Conservation (phyloP, 2,113 vertebrate species). For the Sphyrna mokarran region DNA sequence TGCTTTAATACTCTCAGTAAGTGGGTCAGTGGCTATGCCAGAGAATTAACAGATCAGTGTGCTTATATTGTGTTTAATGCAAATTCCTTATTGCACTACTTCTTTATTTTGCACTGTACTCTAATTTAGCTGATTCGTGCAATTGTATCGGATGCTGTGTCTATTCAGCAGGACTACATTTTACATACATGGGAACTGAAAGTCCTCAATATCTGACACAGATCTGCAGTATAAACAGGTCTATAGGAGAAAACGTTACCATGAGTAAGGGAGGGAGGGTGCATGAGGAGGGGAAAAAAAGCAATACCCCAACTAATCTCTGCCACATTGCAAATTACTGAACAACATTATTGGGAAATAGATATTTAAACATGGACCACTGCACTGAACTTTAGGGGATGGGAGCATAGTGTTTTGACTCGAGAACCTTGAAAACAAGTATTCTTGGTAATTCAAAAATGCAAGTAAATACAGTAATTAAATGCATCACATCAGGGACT, state of each 20-base stretch:
- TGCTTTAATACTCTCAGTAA: not conserved
- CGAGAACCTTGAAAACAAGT: not conserved
- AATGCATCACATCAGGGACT: not conserved
- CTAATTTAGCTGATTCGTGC: not conserved
- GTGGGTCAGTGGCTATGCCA: not conserved
- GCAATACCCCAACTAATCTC: not conserved
- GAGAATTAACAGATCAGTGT: not conserved
- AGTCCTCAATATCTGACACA: not conserved
- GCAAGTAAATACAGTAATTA: not conserved
- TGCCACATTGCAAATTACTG: not conserved
- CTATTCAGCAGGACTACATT: not conserved
- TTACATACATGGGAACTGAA: not conserved
- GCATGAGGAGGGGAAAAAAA: not conserved
- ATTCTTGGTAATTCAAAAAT: not conserved
- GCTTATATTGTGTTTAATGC: not conserved
- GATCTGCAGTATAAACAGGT: not conserved
- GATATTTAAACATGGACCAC: not conserved
- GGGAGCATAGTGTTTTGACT: not conserved
- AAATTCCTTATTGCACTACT: not conserved
- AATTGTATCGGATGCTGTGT: not conserved
- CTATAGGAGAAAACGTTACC: not conserved
- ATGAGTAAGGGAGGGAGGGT: not conserved
- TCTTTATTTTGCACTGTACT: not conserved
- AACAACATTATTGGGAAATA: not conserved
- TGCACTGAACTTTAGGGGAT: not conserved